Evolutionary conservation across 2,797 vertebrate genomes (phyloP).

Genomic region (Etheostoma perlongum): DNA sequence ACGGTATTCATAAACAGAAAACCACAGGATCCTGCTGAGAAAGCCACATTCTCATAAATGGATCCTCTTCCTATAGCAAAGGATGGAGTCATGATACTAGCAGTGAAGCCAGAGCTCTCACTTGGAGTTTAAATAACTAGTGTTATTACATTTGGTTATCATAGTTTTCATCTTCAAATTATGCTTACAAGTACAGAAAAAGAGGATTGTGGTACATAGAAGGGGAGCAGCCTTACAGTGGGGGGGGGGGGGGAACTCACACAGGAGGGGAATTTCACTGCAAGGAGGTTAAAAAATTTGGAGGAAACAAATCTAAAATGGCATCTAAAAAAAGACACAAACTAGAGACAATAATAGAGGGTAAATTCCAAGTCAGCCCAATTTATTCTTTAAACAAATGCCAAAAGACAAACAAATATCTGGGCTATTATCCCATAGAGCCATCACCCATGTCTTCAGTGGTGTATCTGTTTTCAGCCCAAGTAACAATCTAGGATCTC

Average conservation of each 20-base stretch:
- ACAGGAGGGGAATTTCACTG: conserved; percentile 24
- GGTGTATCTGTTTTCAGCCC: conserved; percentile 35
- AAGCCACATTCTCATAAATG: conserved; percentile 71
- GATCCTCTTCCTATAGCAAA: conserved; percentile 44
- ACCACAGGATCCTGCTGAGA: conserved; percentile 66
- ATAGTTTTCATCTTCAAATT: conserved; percentile 24
- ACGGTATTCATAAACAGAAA: conserved; percentile 72
- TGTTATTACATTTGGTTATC: conserved; percentile 22
- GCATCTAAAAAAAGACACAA: conserved; percentile 56
- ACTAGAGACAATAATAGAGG: conserved; percentile 41
- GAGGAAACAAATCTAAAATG: conserved; percentile 45
- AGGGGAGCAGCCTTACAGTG: conserved; percentile 2
- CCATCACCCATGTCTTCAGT: conserved; percentile 25
- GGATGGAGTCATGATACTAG: conserved; percentile 39
- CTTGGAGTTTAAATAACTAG: conserved; percentile 20
- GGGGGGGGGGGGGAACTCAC: no score
- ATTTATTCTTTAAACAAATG: conserved; percentile 59
- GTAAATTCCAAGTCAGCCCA: conserved; percentile 70
- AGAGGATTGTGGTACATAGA: conserved; percentile 32
- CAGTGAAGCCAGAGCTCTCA: neutral
- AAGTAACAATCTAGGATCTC: conserved; percentile 35
- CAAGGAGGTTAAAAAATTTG: conserved; percentile 52
- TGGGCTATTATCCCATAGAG: conserved; percentile 43
- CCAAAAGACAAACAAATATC: conserved; percentile 53
- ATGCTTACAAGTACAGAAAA: conserved; percentile 40